phyloP scores from a whole-genome alignment of 2,888 invertebrate genomes.

The Mesorhabditis belari region DNA sequence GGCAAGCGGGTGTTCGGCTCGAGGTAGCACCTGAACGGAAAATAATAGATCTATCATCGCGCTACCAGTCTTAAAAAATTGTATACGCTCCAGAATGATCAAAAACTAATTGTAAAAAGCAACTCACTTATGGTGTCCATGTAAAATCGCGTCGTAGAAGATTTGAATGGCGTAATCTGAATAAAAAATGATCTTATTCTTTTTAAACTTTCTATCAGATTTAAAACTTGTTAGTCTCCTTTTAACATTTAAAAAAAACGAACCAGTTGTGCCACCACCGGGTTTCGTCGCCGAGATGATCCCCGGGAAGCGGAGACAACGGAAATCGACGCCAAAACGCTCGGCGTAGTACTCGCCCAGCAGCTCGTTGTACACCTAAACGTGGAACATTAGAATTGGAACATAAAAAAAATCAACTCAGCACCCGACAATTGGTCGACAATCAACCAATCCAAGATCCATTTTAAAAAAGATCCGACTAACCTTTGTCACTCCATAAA shows the following conservation, averaged over 20 bases:
- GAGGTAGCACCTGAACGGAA: slow-evolving; percentile 63
- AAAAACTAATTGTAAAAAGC: slow-evolving; percentile 58
- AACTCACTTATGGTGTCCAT: slow-evolving; percentile 64
- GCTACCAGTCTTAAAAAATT: neutral
- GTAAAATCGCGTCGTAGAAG: slow-evolving; percentile 76
- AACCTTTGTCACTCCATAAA: slow-evolving; percentile 80
- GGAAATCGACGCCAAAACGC: slow-evolving; percentile 80
- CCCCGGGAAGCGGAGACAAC: slow-evolving; percentile 83
- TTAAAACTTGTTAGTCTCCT: neutral
- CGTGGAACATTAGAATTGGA: too few relatives aligned
- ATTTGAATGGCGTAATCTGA: slow-evolving; percentile 85
- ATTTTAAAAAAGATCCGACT: neutral
- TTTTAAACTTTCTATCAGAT: neutral
- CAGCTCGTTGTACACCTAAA: slow-evolving; percentile 44
- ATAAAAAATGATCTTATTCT: slow-evolving; percentile 3
- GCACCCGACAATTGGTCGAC: too few relatives aligned
- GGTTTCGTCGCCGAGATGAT: slow-evolving; percentile 84
- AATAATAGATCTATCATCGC: slow-evolving; percentile 42
- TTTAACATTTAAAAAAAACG: neutral
- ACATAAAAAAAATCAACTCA: slow-evolving; percentile 1
- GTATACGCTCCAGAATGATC: neutral
- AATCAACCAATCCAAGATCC: too few relatives aligned
- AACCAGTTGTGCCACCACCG: slow-evolving; percentile 82
- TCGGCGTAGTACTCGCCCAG: slow-evolving; percentile 69
- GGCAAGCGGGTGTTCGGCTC: slow-evolving; percentile 76